phyloP scores from a whole-genome alignment of 2,113 vertebrate species.

The Eidolon helvum region DNA sequence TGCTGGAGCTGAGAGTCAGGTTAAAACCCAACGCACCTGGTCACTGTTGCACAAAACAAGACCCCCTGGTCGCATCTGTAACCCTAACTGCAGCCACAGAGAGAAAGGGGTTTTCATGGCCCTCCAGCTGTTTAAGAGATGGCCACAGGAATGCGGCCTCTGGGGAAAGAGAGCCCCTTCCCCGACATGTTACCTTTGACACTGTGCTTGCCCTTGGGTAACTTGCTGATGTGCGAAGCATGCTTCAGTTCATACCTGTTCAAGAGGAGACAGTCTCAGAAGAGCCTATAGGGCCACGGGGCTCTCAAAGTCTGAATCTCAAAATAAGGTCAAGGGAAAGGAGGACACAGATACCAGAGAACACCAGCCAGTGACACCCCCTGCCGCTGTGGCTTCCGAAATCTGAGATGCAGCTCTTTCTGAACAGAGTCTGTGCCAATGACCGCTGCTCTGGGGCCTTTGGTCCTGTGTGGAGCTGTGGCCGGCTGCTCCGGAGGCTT shows the following conservation, averaged over 20 bases:
- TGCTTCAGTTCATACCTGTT: slow-evolving; percentile 96
- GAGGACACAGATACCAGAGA: neutral
- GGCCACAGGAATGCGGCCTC: neutral
- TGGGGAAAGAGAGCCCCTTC: neutral
- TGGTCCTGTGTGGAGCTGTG: neutral
- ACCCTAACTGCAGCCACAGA: neutral
- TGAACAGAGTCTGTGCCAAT: fast-evolving
- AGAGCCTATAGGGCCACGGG: neutral
- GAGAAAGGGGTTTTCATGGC: neutral
- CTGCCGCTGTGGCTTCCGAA: neutral
- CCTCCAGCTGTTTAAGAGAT: neutral
- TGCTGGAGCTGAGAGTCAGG: fast-evolving
- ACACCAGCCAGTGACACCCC: neutral
- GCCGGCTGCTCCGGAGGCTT: neutral
- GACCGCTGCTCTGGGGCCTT: too few relatives aligned
- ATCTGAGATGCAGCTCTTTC: fast-evolving
- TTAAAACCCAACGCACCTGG: neutral
- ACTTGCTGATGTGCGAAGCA: slow-evolving; percentile 95
- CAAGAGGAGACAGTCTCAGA: slow-evolving; percentile 59
- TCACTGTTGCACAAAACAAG: neutral
- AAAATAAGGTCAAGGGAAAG: neutral
- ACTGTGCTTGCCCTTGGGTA: slow-evolving; percentile 98
- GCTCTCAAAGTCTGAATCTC: neutral
- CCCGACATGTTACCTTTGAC: slow-evolving; percentile 91
- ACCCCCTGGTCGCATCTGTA: neutral